Percentiles rank a stretch among this genome's conserved stretches.
Conservation (phyloP, 2,888 invertebrate genomes). For the Lochmaea crataegi region DNA sequence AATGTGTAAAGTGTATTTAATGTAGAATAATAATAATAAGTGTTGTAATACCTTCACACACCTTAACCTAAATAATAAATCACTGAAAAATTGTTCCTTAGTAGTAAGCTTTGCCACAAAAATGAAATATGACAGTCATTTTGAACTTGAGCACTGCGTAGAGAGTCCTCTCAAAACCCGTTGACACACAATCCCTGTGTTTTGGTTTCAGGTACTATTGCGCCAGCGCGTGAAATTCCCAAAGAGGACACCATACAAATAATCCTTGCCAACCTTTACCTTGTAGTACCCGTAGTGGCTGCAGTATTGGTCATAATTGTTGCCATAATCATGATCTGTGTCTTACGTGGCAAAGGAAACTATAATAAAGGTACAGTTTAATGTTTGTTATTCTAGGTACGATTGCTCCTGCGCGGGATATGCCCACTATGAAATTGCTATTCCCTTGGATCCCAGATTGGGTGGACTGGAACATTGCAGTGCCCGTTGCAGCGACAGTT, state of each 20-base stretch:
- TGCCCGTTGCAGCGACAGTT: constrained; percentile 89
- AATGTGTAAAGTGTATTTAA: neutral
- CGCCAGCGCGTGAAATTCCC: constrained; percentile 88
- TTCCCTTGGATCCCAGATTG: constrained; percentile 86
- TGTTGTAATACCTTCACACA: constrained; percentile 10
- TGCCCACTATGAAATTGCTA: constrained; percentile 68
- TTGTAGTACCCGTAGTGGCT: constrained; percentile 93
- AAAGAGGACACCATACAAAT: constrained; percentile 89
- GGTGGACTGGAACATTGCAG: constrained; percentile 90
- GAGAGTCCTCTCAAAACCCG: constrained; percentile 39
- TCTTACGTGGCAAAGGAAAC: constrained; percentile 86
- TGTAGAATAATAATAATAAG: neutral
- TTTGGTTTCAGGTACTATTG: constrained; percentile 91
- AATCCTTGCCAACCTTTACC: constrained; percentile 89
- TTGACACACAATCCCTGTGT: constrained; percentile 51
- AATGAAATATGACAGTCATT: constrained; percentile 41
- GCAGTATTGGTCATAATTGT: constrained; percentile 93
- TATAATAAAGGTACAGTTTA: constrained; percentile 80
- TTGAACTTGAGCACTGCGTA: constrained; percentile 40
- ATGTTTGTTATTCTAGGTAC: constrained; percentile 72
- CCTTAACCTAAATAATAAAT: constrained; percentile 14
- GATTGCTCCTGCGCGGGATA: constrained; percentile 78
- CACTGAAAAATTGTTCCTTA: constrained; percentile 24
- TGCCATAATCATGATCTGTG: constrained; percentile 93
- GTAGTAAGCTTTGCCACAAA: constrained; percentile 40